Evolutionary conservation across 2,888 invertebrate species (phyloP).

Genomic region (Megalurothrips usitatus): DNA sequence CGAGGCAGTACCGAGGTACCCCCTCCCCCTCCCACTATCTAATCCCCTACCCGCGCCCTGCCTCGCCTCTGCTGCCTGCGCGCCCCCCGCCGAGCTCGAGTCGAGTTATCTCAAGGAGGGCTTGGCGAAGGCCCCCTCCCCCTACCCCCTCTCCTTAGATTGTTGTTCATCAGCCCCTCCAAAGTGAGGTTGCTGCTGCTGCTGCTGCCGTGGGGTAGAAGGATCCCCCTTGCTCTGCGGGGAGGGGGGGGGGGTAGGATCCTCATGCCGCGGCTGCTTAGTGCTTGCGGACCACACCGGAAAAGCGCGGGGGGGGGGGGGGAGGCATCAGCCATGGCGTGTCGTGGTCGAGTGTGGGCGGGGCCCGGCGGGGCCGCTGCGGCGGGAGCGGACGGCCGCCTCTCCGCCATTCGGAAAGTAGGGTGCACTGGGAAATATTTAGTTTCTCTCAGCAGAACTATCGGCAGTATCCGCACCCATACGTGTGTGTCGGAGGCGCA

Average conservation of each 20-base stretch:
- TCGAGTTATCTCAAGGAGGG: conserved; percentile 4
- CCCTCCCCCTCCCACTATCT: background rate
- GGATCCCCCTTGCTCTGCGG: too few species aligned
- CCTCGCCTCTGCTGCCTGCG: background rate
- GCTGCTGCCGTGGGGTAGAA: too few species aligned
- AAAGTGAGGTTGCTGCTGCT: too few species aligned
- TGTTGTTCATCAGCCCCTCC: conserved; percentile 15
- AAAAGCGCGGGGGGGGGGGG: background rate
- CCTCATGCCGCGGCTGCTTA: background rate
- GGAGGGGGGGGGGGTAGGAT: background rate
- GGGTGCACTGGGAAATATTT: too few species aligned
- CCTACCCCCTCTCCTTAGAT: background rate
- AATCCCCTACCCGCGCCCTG: background rate
- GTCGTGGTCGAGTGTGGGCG: too few species aligned
- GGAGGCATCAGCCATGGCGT: background rate
- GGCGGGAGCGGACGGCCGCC: too few species aligned
- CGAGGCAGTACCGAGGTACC: background rate
- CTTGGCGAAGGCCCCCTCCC: background rate
- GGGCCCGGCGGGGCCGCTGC: too few species aligned
- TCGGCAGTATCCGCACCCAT: too few species aligned
- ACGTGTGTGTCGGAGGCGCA: too few species aligned
- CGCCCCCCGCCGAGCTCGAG: background rate
- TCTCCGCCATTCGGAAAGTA: too few species aligned
- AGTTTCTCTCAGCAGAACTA: too few species aligned
- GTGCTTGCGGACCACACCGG: conserved; percentile 9